Base-by-base conservation (phyloP, 2,797 vertebrate genomes). In the Esox masquinongy region DNA sequence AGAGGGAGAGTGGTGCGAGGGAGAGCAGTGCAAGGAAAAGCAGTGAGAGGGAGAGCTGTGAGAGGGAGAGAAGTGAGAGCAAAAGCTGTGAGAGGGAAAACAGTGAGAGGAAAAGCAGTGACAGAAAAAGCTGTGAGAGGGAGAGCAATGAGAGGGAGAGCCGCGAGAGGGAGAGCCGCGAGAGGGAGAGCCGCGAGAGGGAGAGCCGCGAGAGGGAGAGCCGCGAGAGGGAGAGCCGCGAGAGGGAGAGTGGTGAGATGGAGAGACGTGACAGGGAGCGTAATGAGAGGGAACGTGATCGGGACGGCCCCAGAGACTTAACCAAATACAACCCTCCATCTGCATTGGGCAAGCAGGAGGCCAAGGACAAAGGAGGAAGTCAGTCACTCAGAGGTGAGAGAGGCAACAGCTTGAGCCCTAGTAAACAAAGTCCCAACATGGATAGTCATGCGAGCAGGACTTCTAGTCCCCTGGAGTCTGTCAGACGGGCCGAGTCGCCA, bases 351-450 rank as follows among this genome's bases (percentile, higher is more conserved):
- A 94, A 92, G 74, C 75, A 84, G 78, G 93, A 94, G 77, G 86
- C 83, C 70, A 93, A 90, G 84, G 92, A 93, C 70, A 94, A 89
- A 72, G 88, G 87, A 36, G 53, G 66, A n/a, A 82, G 84, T 83
- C 90, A 89, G 59, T 83, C 78, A 73, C 39, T 88, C 74, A 84
- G 85, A 77, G 64, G 79, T 66, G 93, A 94, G 80, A 89, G 88
- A 74, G 87, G 89, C 2, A 94, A 91, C 79, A 94, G 93, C 80
- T 90, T 73, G 70, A 94, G 93, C 88, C 94, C 93, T 61, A 89
- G 82, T 77, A 94, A 93, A 82, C 86, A 83, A 73, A 95, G 93
- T 89, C 93, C 94, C 16, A 92, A 77, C 74, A 78, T 79, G 72
- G 91, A 93, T 59, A n/a, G 75, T 74, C 66, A 31, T 2, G 22